Evolutionary conservation across 1,140 invertebrate species (phyloP).

Genomic region (Eueides isabella): DNA sequence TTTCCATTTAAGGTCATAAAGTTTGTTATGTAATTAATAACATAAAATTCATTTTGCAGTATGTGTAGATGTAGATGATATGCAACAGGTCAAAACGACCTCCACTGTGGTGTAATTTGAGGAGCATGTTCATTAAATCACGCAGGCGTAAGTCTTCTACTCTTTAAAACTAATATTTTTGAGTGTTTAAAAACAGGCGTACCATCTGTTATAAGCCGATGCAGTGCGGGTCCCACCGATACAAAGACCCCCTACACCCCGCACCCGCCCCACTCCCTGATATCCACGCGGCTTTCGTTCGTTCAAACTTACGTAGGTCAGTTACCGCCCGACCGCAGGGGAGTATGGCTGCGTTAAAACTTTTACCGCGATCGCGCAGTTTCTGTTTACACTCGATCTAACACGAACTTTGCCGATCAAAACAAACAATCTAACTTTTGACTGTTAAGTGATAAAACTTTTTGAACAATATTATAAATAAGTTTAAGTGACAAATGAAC

Average conservation of each 20-base stretch:
- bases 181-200: slow-evolving; percentile 77
- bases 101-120: slow-evolving; percentile 75
- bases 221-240: slow-evolving; percentile 74
- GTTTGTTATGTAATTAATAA: too few species aligned
- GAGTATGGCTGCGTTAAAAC: slow-evolving; percentile 81
- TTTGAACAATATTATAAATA: slow-evolving; percentile 51
- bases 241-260: slow-evolving; percentile 57
- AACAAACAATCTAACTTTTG: slow-evolving; percentile 59
- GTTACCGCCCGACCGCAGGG: slow-evolving; percentile 81
- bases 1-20: too few species aligned
- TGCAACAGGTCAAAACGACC: slow-evolving; percentile 53
- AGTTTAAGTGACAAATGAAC: slow-evolving; percentile 73
- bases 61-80: background rate
- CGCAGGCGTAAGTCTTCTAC: slow-evolving; percentile 75
- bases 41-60: too few species aligned
- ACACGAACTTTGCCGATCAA: slow-evolving; percentile 61
- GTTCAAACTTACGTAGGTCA: slow-evolving; percentile 83
- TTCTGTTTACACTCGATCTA: slow-evolving; percentile 78
- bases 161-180: slow-evolving; percentile 77
- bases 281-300: slow-evolving; percentile 80
- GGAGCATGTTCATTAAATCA: slow-evolving; percentile 71
- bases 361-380: slow-evolving; percentile 75
- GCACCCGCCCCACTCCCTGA: slow-evolving; percentile 57
- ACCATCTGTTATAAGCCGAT: slow-evolving; percentile 80
- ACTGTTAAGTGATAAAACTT: slow-evolving; percentile 65